Conservation (phyloP, 92 coral and sea anemone species). For the Phenganax stokvisi region DNA sequence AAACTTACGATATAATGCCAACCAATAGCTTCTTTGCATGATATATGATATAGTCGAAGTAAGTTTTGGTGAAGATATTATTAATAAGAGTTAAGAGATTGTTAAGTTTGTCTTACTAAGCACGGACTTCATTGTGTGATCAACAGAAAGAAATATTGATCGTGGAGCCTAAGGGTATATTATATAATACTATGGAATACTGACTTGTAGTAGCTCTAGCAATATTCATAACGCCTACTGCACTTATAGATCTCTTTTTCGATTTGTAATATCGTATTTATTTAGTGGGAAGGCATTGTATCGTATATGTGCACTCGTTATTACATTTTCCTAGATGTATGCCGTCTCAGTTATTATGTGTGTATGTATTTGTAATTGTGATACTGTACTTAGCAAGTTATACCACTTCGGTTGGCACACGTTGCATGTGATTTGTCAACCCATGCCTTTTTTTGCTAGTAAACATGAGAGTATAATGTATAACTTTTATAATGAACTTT, state of each 20-base stretch:
- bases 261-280: neutral
- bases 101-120: too few species aligned
- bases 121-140: neutral
- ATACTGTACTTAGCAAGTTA: too few species aligned
- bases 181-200: neutral
- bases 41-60: neutral
- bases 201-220: neutral
- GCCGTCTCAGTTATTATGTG: neutral
- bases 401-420: too few species aligned
- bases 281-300: constrained; percentile 6
- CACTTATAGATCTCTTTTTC: constrained; percentile 1
- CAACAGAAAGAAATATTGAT: neutral
- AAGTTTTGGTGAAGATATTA: neutral
- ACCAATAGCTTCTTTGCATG: neutral
- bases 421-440: too few species aligned
- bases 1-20: neutral
- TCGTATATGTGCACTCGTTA: neutral
- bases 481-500: neutral
- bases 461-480: neutral
- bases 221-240: neutral
- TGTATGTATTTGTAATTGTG: neutral
- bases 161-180: neutral
- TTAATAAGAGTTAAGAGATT: too few species aligned
- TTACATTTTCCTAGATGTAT: too few species aligned
- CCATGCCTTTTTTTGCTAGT: too few species aligned